Evolutionary conservation across 2,888 invertebrate genomes (phyloP), one percentile per base, ranked within the genome.

Genomic region (Nemurella pictetii): DNA sequence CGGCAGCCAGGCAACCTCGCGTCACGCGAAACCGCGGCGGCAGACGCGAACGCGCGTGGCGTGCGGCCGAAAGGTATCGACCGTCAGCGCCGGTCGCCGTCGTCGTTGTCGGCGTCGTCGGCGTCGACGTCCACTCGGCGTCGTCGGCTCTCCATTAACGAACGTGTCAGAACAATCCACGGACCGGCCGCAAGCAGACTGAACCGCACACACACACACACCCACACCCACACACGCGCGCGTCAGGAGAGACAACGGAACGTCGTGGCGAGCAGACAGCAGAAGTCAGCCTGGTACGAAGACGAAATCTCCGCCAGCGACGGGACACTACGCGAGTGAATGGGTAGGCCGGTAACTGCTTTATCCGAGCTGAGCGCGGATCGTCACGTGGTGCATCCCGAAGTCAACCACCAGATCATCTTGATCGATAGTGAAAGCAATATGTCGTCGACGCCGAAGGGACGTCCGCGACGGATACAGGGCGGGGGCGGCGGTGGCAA

Each of bases 341-440:
- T 86, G 86, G 86, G 86, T 86, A 82, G 86, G 29, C 86, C 86
- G 74, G 86, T 85, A 29, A 84, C 86, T 7, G 85, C 55, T 32
- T 83, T 83, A 12, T 85, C 86, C 83, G 84, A 86, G 75, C 86
- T 86, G 15, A 86, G 86, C 85, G 85, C 86, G 85, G 86, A 86
- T 35, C 55, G 83, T 7, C 84, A 32, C 72, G 36, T 27, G 5
- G 20, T 80, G 15, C 75, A 78, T 26, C 36, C 81, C 9, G 30
- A 84, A 29, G 36, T 29, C 25, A 73, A 82, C 25, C 30, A 72
- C 0, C 74, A 80, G 30, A 26, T 32, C 35, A 36, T 81, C 29
- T 74, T 73, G 28, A 84, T 75, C 32, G 75, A 32, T 25, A 78
- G 78, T 78, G 82, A 84, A 73, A 84, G 30, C 78, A 30, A 25